Percentiles rank a stretch among this genome's conserved stretches.
Evolutionary conservation across 2,797 vertebrate genomes (phyloP).

Genomic region (Liasis olivaceus): DNA sequence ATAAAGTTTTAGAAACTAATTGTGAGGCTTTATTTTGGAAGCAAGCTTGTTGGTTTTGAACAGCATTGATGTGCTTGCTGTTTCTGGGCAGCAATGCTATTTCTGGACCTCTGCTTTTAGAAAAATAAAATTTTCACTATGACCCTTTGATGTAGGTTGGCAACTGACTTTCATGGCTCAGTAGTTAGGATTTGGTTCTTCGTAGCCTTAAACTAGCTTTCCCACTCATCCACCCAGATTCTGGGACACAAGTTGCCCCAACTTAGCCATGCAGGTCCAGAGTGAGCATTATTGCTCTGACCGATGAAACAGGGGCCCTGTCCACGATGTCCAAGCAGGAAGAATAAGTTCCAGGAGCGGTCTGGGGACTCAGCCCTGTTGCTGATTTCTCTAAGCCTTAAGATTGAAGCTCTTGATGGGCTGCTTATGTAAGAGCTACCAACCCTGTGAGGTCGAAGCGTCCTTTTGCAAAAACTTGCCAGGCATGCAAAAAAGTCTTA

Average conservation of each 20-base stretch:
- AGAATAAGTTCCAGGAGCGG: neutral
- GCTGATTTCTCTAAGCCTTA: neutral
- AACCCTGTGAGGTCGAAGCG: neutral
- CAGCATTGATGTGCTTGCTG: neutral
- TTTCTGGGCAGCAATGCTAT: neutral
- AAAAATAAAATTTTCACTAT: neutral
- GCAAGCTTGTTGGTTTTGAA: neutral
- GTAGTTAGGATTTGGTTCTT: neutral
- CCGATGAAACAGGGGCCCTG: neutral
- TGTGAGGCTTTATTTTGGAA: neutral
- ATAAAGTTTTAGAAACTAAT: neutral
- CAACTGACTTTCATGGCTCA: neutral
- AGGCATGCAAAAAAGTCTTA: neutral
- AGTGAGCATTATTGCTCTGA: neutral
- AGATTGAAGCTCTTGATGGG: too few relatives aligned
- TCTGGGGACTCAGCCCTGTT: neutral
- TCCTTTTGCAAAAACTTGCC: neutral
- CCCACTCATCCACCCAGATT: neutral
- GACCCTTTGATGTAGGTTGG: neutral
- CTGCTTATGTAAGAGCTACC: neutral
- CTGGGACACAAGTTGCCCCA: neutral
- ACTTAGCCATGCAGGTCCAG: neutral
- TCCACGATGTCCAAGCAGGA: neutral
- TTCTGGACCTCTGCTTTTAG: neutral
- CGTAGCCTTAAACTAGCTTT: neutral